Evolutionary conservation across 2,888 invertebrate genomes (phyloP).

Genomic region (Pogonocherus hispidulus): DNA sequence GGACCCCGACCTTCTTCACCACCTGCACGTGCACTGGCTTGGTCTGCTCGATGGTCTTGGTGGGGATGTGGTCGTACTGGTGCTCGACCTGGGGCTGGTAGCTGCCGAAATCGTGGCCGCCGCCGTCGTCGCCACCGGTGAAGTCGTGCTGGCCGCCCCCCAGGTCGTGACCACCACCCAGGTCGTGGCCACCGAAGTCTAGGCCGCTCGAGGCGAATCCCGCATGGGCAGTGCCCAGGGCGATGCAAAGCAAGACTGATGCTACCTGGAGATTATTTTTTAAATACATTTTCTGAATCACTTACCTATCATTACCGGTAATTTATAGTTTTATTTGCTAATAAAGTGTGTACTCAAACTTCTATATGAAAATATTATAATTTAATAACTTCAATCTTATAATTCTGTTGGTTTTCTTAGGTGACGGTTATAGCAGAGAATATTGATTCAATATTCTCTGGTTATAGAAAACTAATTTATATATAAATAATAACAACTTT

Average conservation of each 20-base stretch:
- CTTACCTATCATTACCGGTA: no score
- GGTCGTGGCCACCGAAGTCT: slow-evolving; percentile 40
- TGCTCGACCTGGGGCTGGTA: slow-evolving; percentile 70
- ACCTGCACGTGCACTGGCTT: slow-evolving; percentile 80
- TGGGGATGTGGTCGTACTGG: slow-evolving; percentile 65
- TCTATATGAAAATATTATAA: no score
- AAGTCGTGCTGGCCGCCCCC: slow-evolving; percentile 51
- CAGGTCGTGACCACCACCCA: slow-evolving; percentile 43
- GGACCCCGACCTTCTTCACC: slow-evolving; percentile 80
- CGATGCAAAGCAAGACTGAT: slow-evolving; percentile 53
- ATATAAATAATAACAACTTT: no score
- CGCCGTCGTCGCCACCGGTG: slow-evolving; percentile 53
- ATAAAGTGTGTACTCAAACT: no score
- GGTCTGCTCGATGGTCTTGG: slow-evolving; percentile 77
- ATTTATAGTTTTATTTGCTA: no score
- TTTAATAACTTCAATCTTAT: no score
- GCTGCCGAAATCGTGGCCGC: slow-evolving; percentile 67
- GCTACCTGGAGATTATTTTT: slow-evolving; percentile 50
- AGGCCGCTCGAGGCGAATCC: slow-evolving; percentile 56
- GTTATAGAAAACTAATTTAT: no score
- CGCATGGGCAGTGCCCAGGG: slow-evolving; percentile 52
- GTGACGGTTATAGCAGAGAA: no score
- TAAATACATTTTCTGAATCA: no score
- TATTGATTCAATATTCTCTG: no score
- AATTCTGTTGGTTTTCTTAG: no score